These are phyloP conservation scores for Mythimna albipuncta DNA, from an alignment of 2,888 invertebrate species.

Conservation along the genomic window DNA sequence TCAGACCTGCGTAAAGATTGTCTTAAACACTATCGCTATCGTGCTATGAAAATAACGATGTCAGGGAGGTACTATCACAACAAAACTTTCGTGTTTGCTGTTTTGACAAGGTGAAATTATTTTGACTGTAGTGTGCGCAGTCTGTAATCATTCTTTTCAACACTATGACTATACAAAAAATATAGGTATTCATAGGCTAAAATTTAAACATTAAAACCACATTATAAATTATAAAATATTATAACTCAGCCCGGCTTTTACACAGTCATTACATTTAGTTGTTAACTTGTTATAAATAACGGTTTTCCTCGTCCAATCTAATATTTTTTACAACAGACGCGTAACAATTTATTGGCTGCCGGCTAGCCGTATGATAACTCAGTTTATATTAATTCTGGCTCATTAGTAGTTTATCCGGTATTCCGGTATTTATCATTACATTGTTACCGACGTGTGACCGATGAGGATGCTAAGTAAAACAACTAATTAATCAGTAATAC, in stretches of 20 bases:
- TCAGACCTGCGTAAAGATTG: neutral
- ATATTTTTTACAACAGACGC: conserved; percentile 43
- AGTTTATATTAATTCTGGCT: conserved; percentile 35
- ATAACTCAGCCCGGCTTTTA: conserved; percentile 49
- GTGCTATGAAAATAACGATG: neutral
- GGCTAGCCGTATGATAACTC: conserved; percentile 64
- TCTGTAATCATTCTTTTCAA: neutral
- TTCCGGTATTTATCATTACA: conserved; percentile 35
- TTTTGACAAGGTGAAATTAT: neutral
- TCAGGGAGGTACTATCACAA: neutral
- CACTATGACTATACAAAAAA: conserved; percentile 16
- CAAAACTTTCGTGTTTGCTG: neutral
- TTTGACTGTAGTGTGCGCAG: neutral
- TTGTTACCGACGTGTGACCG: conserved; percentile 11
- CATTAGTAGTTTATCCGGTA: conserved; percentile 38
- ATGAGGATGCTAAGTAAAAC: conserved; percentile 13
- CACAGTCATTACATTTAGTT: conserved; percentile 52
- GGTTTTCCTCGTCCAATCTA: conserved; percentile 58
- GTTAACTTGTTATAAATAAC: conserved; percentile 53
- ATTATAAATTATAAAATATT: conserved; percentile 43
- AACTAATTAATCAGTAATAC: conserved; percentile 5
- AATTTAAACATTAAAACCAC: conserved; percentile 40
- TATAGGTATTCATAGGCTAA: conserved; percentile 4
- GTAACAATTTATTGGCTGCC: conserved; percentile 65
- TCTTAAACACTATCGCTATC: neutral